Conservation (phyloP, 1,140 invertebrate species). For the Meloidogyne floridensis region DNA sequence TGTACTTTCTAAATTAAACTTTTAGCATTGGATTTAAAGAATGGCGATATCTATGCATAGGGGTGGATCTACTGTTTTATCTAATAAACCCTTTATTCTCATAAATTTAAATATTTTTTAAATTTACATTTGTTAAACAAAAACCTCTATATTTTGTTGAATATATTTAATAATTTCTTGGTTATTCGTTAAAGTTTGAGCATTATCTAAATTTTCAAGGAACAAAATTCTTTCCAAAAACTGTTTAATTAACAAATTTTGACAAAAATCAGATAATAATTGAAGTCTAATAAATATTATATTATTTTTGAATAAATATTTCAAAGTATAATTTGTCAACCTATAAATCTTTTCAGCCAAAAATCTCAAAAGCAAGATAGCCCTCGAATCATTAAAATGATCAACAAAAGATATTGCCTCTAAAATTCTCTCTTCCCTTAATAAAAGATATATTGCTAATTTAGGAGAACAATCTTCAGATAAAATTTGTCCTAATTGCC, state of each 20-base stretch:
- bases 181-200: neutral
- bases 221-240: slow-evolving; percentile 20
- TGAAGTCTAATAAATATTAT: neutral
- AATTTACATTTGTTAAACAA: too few species aligned
- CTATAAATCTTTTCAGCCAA: neutral
- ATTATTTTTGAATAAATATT: neutral
- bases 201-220: neutral
- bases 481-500: slow-evolving; percentile 15
- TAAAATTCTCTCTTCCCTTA: slow-evolving; percentile 12
- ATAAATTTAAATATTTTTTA: too few species aligned
- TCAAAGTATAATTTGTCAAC: neutral
- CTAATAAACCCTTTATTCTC: neutral
- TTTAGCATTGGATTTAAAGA: too few species aligned
- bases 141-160: neutral
- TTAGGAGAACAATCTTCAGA: slow-evolving; percentile 9
- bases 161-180: neutral
- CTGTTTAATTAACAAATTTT: neutral
- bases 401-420: slow-evolving; percentile 27
- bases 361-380: slow-evolving; percentile 18
- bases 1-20: neutral
- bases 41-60: too few species aligned
- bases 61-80: neutral
- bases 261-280: slow-evolving; percentile 17
- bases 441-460: slow-evolving; percentile 15
- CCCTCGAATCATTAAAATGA: slow-evolving; percentile 19